A percentile compares a stretch with the other conserved stretches of the same genome.
Evolutionary conservation across 2,888 invertebrate species (phyloP).

Genomic region (Lamellibrachia columna): DNA sequence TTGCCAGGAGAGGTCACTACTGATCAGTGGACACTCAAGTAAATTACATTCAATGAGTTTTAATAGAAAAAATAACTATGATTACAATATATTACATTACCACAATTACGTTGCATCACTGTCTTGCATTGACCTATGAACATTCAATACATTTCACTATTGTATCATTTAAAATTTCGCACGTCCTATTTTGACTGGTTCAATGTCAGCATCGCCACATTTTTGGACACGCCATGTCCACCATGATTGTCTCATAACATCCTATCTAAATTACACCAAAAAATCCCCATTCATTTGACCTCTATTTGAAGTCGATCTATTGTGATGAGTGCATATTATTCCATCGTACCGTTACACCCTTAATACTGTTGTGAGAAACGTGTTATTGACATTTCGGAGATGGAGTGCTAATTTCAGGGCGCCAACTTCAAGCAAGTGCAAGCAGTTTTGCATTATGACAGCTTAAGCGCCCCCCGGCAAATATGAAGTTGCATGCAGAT

Average conservation of each 20-base stretch:
- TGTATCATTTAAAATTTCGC: not conserved
- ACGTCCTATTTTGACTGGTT: not conserved
- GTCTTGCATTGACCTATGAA: not conserved
- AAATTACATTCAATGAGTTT: not conserved
- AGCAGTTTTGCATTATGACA: not conserved
- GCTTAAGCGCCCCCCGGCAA: not conserved
- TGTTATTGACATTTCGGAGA: not conserved
- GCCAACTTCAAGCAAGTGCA: too few species aligned
- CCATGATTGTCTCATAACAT: not conserved
- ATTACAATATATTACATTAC: not conserved
- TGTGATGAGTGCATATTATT: not conserved
- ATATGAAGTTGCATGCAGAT: not conserved
- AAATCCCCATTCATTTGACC: not conserved
- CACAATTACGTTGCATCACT: not conserved
- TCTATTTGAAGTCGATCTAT: not conserved
- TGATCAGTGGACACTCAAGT: not conserved
- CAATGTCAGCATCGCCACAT: not conserved
- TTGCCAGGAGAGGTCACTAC: not conserved
- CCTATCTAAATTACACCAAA: not conserved
- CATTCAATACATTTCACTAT: not conserved
- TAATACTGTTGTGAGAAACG: too few species aligned
- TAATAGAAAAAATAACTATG: not conserved
- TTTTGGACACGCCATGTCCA: not conserved
- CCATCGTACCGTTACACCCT: not conserved
- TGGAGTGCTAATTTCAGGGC: not conserved